phyloP scores from a whole-genome alignment of 2,113 vertebrate genomes.

The Carollia perspicillata region DNA sequence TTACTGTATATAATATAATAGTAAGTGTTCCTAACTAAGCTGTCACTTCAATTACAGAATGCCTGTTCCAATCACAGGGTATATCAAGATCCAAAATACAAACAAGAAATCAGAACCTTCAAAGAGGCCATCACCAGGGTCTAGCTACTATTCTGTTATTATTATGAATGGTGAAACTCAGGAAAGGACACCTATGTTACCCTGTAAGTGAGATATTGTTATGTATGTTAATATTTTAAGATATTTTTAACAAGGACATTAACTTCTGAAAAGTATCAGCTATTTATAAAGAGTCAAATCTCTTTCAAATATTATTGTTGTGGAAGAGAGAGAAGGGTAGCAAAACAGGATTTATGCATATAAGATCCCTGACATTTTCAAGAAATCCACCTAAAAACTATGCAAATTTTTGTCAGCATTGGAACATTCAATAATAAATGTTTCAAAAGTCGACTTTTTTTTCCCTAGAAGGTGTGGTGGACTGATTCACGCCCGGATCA shows the following conservation, averaged over 20 bases:
- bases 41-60: background rate
- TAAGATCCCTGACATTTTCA: constrained; percentile 32
- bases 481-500: background rate
- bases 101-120: background rate
- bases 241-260: background rate
- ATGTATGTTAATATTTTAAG: constrained; percentile 8
- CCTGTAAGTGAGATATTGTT: background rate
- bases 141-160: background rate
- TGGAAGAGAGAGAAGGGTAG: background rate
- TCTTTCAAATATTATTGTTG: constrained; percentile 34
- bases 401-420: constrained; percentile 11
- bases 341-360: background rate
- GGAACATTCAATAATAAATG: background rate
- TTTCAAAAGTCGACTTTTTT: background rate
- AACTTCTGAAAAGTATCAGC: background rate
- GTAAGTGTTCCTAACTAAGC: background rate
- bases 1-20: background rate
- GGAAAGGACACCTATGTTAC: background rate
- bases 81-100: constrained; percentile 32
- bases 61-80: background rate
- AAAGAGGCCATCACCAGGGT: background rate
- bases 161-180: background rate
- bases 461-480: background rate
- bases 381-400: constrained; percentile 19
- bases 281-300: constrained; percentile 29